Percentiles rank a stretch among this genome's conserved stretches.
Conservation (phyloP, 2,888 invertebrate species). For the Physocephala rufipes region DNA sequence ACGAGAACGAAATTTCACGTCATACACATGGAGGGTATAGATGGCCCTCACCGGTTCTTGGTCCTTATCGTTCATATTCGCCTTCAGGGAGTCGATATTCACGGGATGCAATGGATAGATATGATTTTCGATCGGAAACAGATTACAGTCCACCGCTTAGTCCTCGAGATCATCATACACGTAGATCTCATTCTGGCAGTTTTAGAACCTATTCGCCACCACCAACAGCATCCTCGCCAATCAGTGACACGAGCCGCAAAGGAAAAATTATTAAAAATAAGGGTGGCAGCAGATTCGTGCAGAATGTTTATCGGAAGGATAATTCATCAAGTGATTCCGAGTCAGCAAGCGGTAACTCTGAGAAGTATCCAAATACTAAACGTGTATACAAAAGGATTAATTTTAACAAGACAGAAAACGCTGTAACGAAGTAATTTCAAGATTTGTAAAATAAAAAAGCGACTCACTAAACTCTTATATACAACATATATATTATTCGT, state of each 20-base stretch:
- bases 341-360: constrained; percentile 31
- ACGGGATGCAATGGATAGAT: constrained; percentile 64
- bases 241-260: constrained; percentile 28
- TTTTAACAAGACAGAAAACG: background rate
- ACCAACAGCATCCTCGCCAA: constrained; percentile 38
- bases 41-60: constrained; percentile 46
- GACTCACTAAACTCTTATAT: too few relatives aligned
- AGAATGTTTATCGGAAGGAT: constrained; percentile 8
- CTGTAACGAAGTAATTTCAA: background rate
- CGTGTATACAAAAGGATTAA: constrained; percentile 29
- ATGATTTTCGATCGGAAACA: constrained; percentile 70
- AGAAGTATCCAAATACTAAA: constrained; percentile 28
- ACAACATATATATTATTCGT: too few relatives aligned
- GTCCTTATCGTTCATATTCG: constrained; percentile 63
- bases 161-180: constrained; percentile 55
- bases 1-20: constrained; percentile 46
- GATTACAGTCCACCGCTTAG: constrained; percentile 75
- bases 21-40: constrained; percentile 55
- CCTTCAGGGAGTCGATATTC: constrained; percentile 65
- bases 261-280: constrained; percentile 27
- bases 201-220: constrained; percentile 44
- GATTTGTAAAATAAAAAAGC: background rate
- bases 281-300: constrained; percentile 23
- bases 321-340: constrained; percentile 29
- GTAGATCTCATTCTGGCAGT: constrained; percentile 49